Evolutionary conservation across 2,888 invertebrate species (phyloP), one percentile per base, ranked within the genome.

Genomic region (Notodonta dromedarius): DNA sequence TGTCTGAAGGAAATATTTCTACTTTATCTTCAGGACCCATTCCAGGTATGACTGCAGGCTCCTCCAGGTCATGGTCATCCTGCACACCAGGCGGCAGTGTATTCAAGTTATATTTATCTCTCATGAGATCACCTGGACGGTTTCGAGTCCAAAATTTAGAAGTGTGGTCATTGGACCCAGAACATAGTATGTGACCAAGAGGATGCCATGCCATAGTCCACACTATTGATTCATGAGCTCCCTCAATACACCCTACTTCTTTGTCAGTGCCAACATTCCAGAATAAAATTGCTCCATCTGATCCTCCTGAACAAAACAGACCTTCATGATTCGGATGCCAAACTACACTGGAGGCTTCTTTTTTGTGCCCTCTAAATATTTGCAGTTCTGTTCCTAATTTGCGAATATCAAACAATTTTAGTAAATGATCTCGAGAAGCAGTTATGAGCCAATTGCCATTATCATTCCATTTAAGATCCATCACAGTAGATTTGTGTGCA

Each of bases 151-250:
- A 99, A 93, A 99, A 99, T 92, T 99, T 99, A 35, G 96, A 97
- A 39, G 99, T 98, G 82, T 99, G 99, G 91, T 99, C 99, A 91
- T 99, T 99, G n/a, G 99, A 99, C 0, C 99, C 99, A 4, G 99
- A 99, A 82, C 99, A 99, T 44, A 99, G 94, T 78, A 99, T 99
- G 83, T 99, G 99, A 0, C 99, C 99, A 16, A 99, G 94, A 0
- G 99, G 99, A 94, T 99, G 99, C 99, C 99, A 99, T 42, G 99
- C 98, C 83, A 99, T 94, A 13, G 98, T 98, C 99, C 99, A 99
- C 5, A 99, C 99, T 83, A 99, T 99, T 81, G 98, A 98, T 88
- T 99, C 99, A 90, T 99, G 99, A 4, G 99, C 99, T 80, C 98
- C 98, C 93, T 99, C 99, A 81, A 99, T 98, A 16, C 97, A 96